Evolutionary conservation across 1,140 invertebrate species (phyloP), one percentile per base, ranked within the genome.

Genomic region (Calliopsis andreniformis): DNA sequence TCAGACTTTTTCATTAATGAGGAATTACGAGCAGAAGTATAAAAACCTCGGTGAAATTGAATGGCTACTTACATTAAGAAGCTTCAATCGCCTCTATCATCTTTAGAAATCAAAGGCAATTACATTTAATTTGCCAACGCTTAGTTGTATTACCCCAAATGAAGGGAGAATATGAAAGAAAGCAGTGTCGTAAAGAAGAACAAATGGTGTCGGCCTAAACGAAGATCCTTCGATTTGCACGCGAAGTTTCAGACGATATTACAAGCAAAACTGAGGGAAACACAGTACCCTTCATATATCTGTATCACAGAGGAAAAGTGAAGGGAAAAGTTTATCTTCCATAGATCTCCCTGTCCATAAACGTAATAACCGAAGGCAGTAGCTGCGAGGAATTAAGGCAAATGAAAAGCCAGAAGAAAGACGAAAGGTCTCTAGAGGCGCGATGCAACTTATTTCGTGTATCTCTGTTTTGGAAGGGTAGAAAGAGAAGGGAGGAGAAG

Each of bases 1-100:
- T 69, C 47, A 47, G n/a, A 35, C 18, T 30, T 28, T 45, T 18
- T 69, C 14, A 56, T 69, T 62, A 62, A 69, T 47, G n/a, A 59
- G 32, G 3, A 47, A 20, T 30, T 20, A 12, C 1, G 32, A n/a
- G 20, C 3, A 6, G n/a, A 7, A 68, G 25, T 69, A 28, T 45
- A 53, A 18, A 23, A 55, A 69, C 62, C 62, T 20, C 1, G 35
- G 4, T 5, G 25, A 25, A 55, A 61, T 45, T 23, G 16, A 30
- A 51, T 59, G 8, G 8, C 43, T n/a, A 16, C 1, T 45, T n/a
- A n/a, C n/a, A n/a, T n/a, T n/a, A n/a, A n/a, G n/a, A n/a, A n/a
- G n/a, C n/a, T n/a, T n/a, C n/a, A n/a, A n/a, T n/a, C n/a, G n/a
- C n/a, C n/a, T n/a, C n/a, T n/a, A n/a, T n/a, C n/a, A n/a, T n/a